Conservation (phyloP, 1,140 invertebrate genomes). For the Bombus haemorrhoidalis region DNA sequence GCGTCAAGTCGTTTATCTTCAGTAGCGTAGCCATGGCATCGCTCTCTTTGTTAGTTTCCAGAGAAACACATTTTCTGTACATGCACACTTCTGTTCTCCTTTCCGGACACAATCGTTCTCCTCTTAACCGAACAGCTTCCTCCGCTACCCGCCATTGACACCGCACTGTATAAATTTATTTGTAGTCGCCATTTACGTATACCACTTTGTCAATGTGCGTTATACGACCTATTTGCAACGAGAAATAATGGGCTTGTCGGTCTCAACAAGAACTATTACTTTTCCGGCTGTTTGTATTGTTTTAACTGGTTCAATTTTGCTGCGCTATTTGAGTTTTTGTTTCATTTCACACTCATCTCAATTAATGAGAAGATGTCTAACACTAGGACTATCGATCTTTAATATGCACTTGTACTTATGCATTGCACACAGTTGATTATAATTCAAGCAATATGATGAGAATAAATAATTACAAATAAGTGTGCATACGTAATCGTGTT, state of each 20-base stretch:
- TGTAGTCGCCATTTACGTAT: conserved; percentile 11
- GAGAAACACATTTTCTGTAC: conserved; percentile 32
- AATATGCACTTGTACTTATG: no score
- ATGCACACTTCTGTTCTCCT: background rate
- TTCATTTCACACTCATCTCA: background rate
- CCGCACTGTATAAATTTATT: conserved; percentile 42
- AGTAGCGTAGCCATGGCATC: background rate
- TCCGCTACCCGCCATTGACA: conserved; percentile 47
- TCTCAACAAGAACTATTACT: conserved; percentile 29
- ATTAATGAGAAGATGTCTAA: background rate
- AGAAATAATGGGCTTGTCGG: conserved; percentile 28
- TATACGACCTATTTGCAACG: background rate
- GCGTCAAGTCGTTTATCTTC: conserved; percentile 54
- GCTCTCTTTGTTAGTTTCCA: background rate
- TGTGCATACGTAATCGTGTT: no score
- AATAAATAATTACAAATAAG: no score
- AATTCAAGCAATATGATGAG: no score
- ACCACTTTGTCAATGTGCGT: background rate
- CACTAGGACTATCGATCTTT: background rate
- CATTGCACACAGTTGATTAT: no score
- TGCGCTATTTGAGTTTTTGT: background rate
- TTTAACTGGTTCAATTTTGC: background rate
- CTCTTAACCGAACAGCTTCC: conserved; percentile 33
- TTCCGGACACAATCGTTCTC: background rate
- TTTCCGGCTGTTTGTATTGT: background rate